These are phyloP conservation scores for Bufotes viridis DNA, from an alignment of 2,797 vertebrate genomes.

Conservation along the genomic window DNA sequence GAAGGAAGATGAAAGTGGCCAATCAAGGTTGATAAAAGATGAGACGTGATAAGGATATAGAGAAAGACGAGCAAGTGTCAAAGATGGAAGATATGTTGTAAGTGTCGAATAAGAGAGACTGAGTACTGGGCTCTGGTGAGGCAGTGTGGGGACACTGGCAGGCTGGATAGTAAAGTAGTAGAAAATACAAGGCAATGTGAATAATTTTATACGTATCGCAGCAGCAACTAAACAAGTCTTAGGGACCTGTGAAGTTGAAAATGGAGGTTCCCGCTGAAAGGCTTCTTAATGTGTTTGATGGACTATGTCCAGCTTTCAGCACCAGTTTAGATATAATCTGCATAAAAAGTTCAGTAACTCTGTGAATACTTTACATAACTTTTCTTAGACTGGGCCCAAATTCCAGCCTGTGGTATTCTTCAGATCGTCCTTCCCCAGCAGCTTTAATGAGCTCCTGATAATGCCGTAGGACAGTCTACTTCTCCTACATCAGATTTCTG, in stretches of 20 bases:
- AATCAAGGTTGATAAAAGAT: not conserved
- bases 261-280: slow-evolving; percentile 31
- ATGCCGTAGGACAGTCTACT: not conserved
- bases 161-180: not conserved
- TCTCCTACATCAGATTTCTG: too few relatives aligned
- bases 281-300: not conserved
- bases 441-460: not conserved
- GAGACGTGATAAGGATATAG: not conserved
- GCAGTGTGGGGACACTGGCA: not conserved
- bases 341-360: not conserved
- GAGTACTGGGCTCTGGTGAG: not conserved
- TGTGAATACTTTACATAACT: not conserved
- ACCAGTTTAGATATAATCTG: not conserved
- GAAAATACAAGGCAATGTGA: not conserved
- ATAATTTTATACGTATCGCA: not conserved
- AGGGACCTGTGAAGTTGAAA: slow-evolving; percentile 31
- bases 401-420: not conserved
- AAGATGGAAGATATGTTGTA: not conserved
- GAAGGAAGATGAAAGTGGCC: not conserved
- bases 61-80: slow-evolving; percentile 21
- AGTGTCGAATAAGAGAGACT: not conserved
- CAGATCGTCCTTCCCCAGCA: not conserved
- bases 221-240: not conserved
- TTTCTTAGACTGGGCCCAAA: not conserved
- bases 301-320: not conserved